phyloP scores from a whole-genome alignment of 2,797 vertebrate species.

The Myotis vivesi region DNA sequence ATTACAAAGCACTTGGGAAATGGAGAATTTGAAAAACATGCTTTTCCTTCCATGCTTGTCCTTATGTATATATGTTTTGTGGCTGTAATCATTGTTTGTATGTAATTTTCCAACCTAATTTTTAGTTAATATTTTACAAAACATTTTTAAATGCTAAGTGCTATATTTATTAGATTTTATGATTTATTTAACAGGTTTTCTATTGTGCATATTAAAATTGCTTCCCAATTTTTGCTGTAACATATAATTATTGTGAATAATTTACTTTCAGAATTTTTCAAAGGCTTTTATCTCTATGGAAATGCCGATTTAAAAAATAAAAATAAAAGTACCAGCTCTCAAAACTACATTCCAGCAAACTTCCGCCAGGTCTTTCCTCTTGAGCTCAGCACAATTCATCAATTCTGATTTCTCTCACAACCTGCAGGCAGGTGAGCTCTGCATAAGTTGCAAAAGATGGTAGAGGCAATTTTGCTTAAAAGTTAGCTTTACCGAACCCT shows the following conservation, averaged over 20 bases:
- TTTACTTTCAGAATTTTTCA: slow-evolving; percentile 31
- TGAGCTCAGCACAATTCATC: not conserved
- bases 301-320: slow-evolving; percentile 10
- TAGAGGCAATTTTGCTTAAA: slow-evolving; percentile 16
- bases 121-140: not conserved
- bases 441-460: not conserved
- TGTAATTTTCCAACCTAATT: slow-evolving; percentile 17
- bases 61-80: not conserved
- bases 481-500: not conserved
- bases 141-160: not conserved
- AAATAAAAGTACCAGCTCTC: not conserved
- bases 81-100: not conserved
- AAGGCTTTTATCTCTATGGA: slow-evolving; percentile 22
- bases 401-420: slow-evolving; percentile 11
- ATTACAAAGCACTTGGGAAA: slow-evolving; percentile 19
- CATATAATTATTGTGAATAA: not conserved
- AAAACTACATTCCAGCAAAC: not conserved
- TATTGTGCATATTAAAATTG: not conserved
- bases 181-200: slow-evolving; percentile 31
- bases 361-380: not conserved
- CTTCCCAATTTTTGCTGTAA: not conserved
- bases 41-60: not conserved
- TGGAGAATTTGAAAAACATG: not conserved
- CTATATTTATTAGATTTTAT: not conserved
- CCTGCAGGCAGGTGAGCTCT: not conserved